phyloP scores from a whole-genome alignment of 2,888 invertebrate species.

The Lepidocyrtinus sp. region DNA sequence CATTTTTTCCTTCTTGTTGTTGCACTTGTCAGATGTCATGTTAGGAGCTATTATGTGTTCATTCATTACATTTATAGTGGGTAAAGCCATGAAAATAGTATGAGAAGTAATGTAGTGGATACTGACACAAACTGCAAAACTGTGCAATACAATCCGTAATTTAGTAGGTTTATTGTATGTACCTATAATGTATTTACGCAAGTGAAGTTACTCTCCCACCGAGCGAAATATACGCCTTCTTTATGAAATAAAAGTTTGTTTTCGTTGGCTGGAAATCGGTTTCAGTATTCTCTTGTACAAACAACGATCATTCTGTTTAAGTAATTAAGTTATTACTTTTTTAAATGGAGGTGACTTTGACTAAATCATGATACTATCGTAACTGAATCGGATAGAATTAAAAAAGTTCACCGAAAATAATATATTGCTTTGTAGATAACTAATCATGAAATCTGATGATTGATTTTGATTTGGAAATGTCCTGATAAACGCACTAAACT shows the following conservation, averaged over 20 bases:
- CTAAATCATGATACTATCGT: not conserved
- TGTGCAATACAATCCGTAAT: too few relatives aligned
- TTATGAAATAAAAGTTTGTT: not conserved
- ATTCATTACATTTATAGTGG: not conserved
- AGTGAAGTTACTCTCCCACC: too few relatives aligned
- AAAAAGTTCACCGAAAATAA: not conserved
- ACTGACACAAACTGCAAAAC: too few relatives aligned
- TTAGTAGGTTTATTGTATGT: too few relatives aligned
- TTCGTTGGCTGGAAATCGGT: not conserved
- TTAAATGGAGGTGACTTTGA: not conserved
- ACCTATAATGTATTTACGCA: too few relatives aligned
- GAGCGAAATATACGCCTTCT: too few relatives aligned
- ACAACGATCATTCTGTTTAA: not conserved
- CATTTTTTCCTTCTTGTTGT: slow-evolving; percentile 19
- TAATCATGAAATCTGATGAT: not conserved
- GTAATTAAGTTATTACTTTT: not conserved
- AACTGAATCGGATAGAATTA: not conserved
- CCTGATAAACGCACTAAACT: too few relatives aligned
- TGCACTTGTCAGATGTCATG: slow-evolving; percentile 37
- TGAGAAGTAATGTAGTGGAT: too few relatives aligned
- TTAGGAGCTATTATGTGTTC: slow-evolving; percentile 3
- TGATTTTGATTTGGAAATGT: not conserved
- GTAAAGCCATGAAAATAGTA: not conserved
- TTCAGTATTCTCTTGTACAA: not conserved
- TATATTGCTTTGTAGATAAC: not conserved